Base-by-base conservation (phyloP, 2,888 invertebrate species). In the Hyppa rectilinea region DNA sequence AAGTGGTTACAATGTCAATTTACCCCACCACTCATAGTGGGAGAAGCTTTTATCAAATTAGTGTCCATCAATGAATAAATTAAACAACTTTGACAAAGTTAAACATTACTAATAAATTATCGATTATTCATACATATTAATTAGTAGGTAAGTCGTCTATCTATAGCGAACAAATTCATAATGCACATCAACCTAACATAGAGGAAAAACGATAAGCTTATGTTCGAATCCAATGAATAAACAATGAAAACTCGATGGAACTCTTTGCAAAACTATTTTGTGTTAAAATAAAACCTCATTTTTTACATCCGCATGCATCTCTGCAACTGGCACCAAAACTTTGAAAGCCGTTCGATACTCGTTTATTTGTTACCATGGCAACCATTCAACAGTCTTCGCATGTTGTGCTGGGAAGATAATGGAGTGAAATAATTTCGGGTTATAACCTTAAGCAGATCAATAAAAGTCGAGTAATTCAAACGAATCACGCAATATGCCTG, bases 401-500 rank as follows among this genome's bases (percentile, higher is more conserved):
- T 94, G 93, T 92, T 90, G 87, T 88, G 87, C 87, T 89, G 83
- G 87, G 53, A 80, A 87, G 87, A 92, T 94, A 92, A 94, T 92
- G 88, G 91, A 92, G 90, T 92, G 92, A 92, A 94, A 94, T 94
- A 92, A 93, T 93, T 94, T 93, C 81, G 89, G 65, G 88, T 86
- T 89, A 90, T 92, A 89, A 89, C 92, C 91, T 84, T 88, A 90
- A 88, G 88, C 88, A 90, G 93, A 95, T 95, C 95, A 94, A 95
- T 95, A 95, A 89, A 90, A 87, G 85, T 85, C 78, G 85, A 84
- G 91, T 94, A 92, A 94, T 94, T 93, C 90, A 90, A 91, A 83
- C 86, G 74, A 87, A 92, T 87, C 95, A 95, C 95, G 94, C 95
- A 90, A 95, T 90, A 95, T 95, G 95, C 88, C 92, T 59, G 93